Evolutionary conservation across 1,140 invertebrate species (phyloP), one percentile per base, ranked within the genome.

Genomic region (Brachionus rotundiformis): DNA sequence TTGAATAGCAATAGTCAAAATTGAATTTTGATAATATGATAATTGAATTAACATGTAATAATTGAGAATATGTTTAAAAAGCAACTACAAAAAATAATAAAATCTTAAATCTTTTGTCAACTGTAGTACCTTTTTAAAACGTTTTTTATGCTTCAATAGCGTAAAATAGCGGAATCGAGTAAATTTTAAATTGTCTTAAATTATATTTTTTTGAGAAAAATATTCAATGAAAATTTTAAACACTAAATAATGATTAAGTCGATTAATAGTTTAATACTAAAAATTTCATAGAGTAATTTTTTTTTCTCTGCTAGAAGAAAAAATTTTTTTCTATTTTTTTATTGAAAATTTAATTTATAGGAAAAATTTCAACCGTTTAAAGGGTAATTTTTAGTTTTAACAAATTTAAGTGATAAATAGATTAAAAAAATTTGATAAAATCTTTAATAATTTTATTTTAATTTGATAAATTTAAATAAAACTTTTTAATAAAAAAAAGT

Each of bases 401-500:
- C 44, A 49, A 49, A 49, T 49, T 49, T 49, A 4, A 49, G 44
- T 49, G 44, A 49, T 49, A 49, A 49, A 49, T 16, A 49, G 16
- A 41, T 2, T 41, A 41, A 49, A n/a, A 49, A 49, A 16, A 49
- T 49, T 49, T 49, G 16, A 49, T 49, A 49, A 49, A 49, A 49
- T 49, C 44, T 49, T 49, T 49, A 49, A 49, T 49, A 49, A 49
- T 49, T 49, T 49, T 49, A 49, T 49, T 49, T 49, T n/a, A 49
- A 49, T 49, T 2, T 0, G 44, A 49, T 49, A 49, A 49, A 49
- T 49, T 49, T 49, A 49, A 49, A 49, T 49, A 7, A n/a, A 49
- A 49, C 44, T 49, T n/a, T 49, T 49, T 49, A 49, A 49, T 49
- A 49, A 49, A 2, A 49, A 16, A n/a, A 49, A 49, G 44, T 2